Conservation (phyloP, 2,888 invertebrate genomes). For the Hydropsyche betteni region DNA sequence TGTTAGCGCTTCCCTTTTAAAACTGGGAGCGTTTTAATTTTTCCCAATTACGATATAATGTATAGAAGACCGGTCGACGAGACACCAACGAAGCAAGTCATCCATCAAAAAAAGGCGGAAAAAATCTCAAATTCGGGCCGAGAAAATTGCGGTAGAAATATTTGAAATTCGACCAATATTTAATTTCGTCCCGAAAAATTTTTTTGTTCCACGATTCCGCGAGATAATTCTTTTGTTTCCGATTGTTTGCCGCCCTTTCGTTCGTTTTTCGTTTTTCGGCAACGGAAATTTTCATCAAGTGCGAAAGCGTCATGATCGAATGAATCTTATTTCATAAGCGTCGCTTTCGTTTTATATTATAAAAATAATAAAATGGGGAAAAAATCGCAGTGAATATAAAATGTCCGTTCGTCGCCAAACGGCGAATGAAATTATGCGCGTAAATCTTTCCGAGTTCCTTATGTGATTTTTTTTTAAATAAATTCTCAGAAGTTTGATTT, state of each 20-base stretch:
- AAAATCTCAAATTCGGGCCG: too few species aligned
- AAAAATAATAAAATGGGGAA: too few species aligned
- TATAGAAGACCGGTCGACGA: slow-evolving; percentile 2
- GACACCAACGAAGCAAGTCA: slow-evolving; percentile 5
- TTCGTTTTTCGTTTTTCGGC: too few species aligned
- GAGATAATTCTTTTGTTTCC: neutral
- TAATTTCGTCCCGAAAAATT: neutral
- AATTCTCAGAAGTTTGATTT: neutral
- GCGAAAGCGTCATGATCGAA: too few species aligned
- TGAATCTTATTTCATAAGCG: too few species aligned
- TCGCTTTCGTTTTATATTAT: too few species aligned
- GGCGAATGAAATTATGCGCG: slow-evolving; percentile 2
- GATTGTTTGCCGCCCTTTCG: neutral
- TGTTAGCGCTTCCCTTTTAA: slow-evolving; percentile 9
- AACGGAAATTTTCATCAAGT: too few species aligned
- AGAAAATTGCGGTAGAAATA: too few species aligned
- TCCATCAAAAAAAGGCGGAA: slow-evolving; percentile 3
- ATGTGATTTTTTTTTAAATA: neutral
- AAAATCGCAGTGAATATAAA: too few species aligned
- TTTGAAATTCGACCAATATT: neutral
- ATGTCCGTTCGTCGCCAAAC: neutral
- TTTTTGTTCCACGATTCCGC: too few species aligned
- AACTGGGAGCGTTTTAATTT: slow-evolving; percentile 19
- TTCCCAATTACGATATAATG: slow-evolving; percentile 16
- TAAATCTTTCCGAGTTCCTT: neutral